Percentiles rank a stretch among this genome's conserved stretches.
These are phyloP conservation scores for Zophobas atratus DNA, from an alignment of 1,140 invertebrate genomes.

Conservation along the genomic window DNA sequence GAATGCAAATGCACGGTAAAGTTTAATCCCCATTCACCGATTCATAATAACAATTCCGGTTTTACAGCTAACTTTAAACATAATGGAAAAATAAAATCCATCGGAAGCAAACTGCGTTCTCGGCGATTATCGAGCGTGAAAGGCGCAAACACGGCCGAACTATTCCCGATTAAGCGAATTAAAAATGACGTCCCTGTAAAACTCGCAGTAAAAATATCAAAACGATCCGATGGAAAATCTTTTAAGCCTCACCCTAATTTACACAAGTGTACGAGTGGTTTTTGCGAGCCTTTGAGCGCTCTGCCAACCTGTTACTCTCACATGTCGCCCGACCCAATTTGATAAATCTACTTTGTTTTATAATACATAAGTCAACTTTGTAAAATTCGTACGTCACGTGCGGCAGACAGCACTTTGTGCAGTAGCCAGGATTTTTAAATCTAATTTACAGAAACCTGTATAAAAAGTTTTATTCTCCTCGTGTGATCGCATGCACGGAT, in stretches of 20 bases:
- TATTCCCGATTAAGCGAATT: too few relatives aligned
- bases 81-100: constrained; percentile 25
- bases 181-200: not conserved
- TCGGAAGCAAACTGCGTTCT: constrained; percentile 18
- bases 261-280: not conserved
- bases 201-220: not conserved
- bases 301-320: constrained; percentile 29
- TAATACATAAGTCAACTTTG: constrained; percentile 26
- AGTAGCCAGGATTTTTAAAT: constrained; percentile 13
- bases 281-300: constrained; percentile 19
- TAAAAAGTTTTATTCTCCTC: constrained; percentile 10
- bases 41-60: constrained; percentile 21
- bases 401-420: constrained; percentile 7
- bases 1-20: constrained; percentile 8
- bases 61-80: constrained; percentile 12
- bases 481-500: not conserved
- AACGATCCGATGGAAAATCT: constrained; percentile 15
- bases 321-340: constrained; percentile 18
- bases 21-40: constrained; percentile 27
- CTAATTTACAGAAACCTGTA: not conserved
- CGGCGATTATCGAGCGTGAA: not conserved
- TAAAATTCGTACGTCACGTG: not conserved
- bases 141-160: not conserved
- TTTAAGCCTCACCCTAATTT: constrained; percentile 20
- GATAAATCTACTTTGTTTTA: constrained; percentile 36